phyloP scores from a whole-genome alignment of 2,888 invertebrate genomes.

The Nephrocerus scutellatus region DNA sequence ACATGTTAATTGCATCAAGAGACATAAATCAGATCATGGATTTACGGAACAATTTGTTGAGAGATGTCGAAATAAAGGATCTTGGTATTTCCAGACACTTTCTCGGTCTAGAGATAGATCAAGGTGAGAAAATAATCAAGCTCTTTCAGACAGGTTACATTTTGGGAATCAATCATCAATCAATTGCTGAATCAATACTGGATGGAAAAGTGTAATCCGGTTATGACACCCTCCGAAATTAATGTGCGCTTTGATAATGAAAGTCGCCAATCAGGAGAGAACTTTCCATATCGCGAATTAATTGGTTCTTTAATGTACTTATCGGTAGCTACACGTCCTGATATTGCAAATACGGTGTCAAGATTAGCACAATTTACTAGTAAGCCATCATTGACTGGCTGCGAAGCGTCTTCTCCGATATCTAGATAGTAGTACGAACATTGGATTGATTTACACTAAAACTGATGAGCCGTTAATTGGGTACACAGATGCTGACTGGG shows the following conservation, averaged over 20 bases:
- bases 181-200: constrained; percentile 11
- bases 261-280: background rate
- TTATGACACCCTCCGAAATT: constrained; percentile 12
- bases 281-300: background rate
- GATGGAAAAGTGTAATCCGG: constrained; percentile 11
- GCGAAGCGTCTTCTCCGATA: constrained; percentile 9
- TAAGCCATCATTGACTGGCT: constrained; percentile 5
- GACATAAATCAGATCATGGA: too few relatives aligned
- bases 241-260: constrained; percentile 3
- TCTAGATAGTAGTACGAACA: constrained; percentile 8
- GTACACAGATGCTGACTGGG: constrained; percentile 20
- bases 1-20: constrained; percentile 14
- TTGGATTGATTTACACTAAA: constrained; percentile 5
- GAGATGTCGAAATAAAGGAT: constrained; percentile 14
- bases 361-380: constrained; percentile 1
- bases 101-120: constrained; percentile 17
- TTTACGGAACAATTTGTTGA: constrained; percentile 3
- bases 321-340: constrained; percentile 7
- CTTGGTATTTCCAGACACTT: constrained; percentile 17
- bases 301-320: constrained; percentile 9
- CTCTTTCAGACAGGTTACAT: constrained; percentile 14
- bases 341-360: constrained; percentile 3
- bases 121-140: constrained; percentile 7
- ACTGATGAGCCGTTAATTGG: constrained; percentile 11
- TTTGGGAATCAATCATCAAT: too few relatives aligned